phyloP scores from a whole-genome alignment of 1,140 invertebrate species.

The Brachystomella parvula region DNA sequence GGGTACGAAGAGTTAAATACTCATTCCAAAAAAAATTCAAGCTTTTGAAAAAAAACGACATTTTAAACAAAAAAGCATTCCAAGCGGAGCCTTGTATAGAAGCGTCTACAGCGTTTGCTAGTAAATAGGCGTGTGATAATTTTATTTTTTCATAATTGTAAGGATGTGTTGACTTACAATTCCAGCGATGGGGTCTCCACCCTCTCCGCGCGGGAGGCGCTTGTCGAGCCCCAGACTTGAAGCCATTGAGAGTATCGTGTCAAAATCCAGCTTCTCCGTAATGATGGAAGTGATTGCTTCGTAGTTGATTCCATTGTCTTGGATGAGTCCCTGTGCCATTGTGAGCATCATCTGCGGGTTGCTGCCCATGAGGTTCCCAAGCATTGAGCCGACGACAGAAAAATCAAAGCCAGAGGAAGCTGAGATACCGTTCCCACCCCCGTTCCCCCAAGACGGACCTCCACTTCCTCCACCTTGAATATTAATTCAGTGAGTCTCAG shows the following conservation, averaged over 20 bases:
- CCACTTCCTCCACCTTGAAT: too few relatives aligned
- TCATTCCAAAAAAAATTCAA: too few relatives aligned
- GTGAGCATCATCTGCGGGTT: slow-evolving; percentile 36
- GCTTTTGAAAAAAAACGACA: too few relatives aligned
- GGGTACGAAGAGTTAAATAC: too few relatives aligned
- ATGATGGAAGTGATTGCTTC: slow-evolving; percentile 25
- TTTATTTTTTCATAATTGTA: too few relatives aligned
- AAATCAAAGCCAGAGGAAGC: slow-evolving; percentile 30
- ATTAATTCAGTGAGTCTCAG: too few relatives aligned
- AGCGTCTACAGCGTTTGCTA: too few relatives aligned
- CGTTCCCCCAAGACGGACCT: not conserved
- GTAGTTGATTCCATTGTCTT: slow-evolving; percentile 32
- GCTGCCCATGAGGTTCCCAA: slow-evolving; percentile 30
- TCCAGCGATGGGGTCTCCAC: slow-evolving; percentile 1
- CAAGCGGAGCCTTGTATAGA: too few relatives aligned
- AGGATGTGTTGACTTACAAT: not conserved
- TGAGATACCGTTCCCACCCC: not conserved
- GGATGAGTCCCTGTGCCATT: slow-evolving; percentile 26
- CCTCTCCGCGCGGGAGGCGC: slow-evolving; percentile 18
- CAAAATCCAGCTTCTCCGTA: slow-evolving; percentile 31
- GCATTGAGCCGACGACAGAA: slow-evolving; percentile 21
- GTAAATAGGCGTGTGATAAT: too few relatives aligned
- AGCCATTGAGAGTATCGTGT: slow-evolving; percentile 33
- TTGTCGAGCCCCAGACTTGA: slow-evolving; percentile 22
- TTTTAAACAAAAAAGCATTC: too few relatives aligned